phyloP scores from a whole-genome alignment of 2,888 invertebrate genomes.

The Macrophya annulata region DNA sequence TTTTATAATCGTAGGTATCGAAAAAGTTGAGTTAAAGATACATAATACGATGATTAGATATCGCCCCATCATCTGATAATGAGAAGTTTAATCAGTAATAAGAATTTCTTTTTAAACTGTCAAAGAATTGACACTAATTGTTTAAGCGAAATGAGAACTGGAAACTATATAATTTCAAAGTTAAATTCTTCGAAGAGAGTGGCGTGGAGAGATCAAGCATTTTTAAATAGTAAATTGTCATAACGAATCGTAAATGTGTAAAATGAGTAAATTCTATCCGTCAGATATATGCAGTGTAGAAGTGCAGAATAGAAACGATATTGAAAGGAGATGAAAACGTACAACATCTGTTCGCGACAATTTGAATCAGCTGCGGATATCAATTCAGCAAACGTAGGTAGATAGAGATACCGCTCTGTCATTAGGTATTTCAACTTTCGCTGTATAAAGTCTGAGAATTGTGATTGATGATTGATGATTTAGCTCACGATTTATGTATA shows the following conservation, averaged over 20 bases:
- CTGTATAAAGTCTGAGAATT: conserved; percentile 53
- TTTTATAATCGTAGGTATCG: too few species aligned
- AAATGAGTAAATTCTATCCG: neutral
- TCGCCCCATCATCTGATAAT: too few species aligned
- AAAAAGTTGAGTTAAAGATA: too few species aligned
- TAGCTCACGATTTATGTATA: conserved; percentile 20
- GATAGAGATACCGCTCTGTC: conserved; percentile 71
- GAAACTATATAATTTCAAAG: neutral
- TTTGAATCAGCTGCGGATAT: conserved; percentile 44
- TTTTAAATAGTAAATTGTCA: neutral
- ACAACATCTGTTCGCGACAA: conserved; percentile 11
- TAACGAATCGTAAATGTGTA: neutral
- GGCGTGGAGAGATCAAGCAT: neutral
- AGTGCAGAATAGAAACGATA: conserved; percentile 31
- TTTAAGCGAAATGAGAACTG: neutral
- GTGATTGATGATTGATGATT: conserved; percentile 43
- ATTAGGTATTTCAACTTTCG: conserved; percentile 70
- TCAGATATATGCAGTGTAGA: neutral
- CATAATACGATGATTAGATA: too few species aligned
- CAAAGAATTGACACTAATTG: too few species aligned
- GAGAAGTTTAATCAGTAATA: too few species aligned
- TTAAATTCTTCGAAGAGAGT: neutral
- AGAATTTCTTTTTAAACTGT: too few species aligned
- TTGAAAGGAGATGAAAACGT: conserved; percentile 29
- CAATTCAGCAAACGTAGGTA: neutral